Percentiles rank a stretch among this genome's conserved stretches.
These are phyloP conservation scores for Tetropium fuscum DNA, from an alignment of 2,888 invertebrate genomes.

Conservation along the genomic window DNA sequence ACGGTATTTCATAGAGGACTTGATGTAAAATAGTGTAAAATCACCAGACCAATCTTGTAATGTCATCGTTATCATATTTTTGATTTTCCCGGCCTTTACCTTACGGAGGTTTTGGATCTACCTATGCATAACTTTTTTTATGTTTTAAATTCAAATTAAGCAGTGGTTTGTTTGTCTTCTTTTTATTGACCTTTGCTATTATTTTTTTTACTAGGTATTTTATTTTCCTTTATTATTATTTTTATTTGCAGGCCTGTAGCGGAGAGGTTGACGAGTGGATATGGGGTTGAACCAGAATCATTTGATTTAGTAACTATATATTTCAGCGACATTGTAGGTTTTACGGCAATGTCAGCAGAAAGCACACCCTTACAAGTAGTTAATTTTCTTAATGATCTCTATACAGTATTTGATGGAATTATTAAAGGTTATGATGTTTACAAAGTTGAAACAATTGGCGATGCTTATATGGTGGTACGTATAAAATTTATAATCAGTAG, in stretches of 20 bases:
- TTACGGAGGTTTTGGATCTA: too few species aligned
- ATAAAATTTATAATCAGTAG: background rate
- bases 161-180: too few species aligned
- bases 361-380: conserved; percentile 92
- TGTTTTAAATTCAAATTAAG: too few species aligned
- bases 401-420: conserved; percentile 96
- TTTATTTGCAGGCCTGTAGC: conserved; percentile 81
- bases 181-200: too few species aligned
- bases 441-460: conserved; percentile 96
- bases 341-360: conserved; percentile 95
- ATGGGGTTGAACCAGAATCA: conserved; percentile 92
- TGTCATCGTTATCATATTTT: too few species aligned
- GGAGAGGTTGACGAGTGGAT: conserved; percentile 85
- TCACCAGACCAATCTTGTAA: too few species aligned
- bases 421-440: conserved; percentile 98
- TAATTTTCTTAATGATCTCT: conserved; percentile 96
- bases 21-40: too few species aligned
- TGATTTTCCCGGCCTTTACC: too few species aligned
- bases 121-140: too few species aligned
- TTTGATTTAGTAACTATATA: conserved; percentile 96
- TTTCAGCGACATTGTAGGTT: conserved; percentile 97
- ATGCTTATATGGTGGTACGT: conserved; percentile 81
- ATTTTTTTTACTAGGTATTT: too few species aligned
- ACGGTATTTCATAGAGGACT: too few species aligned
- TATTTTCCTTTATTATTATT: too few species aligned